phyloP scores from a whole-genome alignment of 2,888 invertebrate species.

The Polyommatus iphigenia region DNA sequence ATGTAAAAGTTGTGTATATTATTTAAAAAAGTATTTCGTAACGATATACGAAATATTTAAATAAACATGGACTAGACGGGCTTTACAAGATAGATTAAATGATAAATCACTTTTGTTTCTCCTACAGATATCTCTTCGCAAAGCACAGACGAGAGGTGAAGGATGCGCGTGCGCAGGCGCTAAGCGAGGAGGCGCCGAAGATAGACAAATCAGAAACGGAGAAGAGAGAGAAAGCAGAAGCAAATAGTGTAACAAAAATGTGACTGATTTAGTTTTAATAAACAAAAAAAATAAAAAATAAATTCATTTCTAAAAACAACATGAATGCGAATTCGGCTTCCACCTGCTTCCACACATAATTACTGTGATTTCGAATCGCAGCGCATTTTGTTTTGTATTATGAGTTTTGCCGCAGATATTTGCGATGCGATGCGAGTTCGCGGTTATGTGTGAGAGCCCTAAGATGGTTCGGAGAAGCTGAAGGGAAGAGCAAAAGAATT shows the following conservation, averaged over 20 bases:
- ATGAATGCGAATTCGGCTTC: neutral
- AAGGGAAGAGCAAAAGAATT: no score
- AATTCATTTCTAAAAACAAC: neutral
- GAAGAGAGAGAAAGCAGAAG: constrained; percentile 13
- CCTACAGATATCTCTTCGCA: constrained; percentile 66
- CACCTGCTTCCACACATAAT: neutral
- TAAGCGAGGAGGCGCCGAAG: constrained; percentile 26
- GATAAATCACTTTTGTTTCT: neutral
- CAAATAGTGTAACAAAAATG: constrained; percentile 32
- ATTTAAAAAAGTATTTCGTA: no score
- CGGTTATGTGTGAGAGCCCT: no score
- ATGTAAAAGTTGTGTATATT: no score
- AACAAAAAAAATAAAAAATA: neutral
- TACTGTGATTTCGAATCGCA: neutral
- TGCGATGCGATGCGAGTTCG: no score
- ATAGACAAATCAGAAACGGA: neutral
- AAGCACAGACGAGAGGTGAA: constrained; percentile 55
- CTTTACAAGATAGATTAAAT: neutral
- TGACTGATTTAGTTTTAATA: constrained; percentile 30
- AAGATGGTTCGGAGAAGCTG: no score
- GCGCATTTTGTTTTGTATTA: neutral
- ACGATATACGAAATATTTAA: no score
- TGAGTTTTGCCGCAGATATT: no score
- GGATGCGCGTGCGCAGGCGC: constrained; percentile 41
- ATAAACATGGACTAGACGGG: no score